phyloP scores from a whole-genome alignment of 2,888 invertebrate species.

The Apomyelois bistriatella region DNA sequence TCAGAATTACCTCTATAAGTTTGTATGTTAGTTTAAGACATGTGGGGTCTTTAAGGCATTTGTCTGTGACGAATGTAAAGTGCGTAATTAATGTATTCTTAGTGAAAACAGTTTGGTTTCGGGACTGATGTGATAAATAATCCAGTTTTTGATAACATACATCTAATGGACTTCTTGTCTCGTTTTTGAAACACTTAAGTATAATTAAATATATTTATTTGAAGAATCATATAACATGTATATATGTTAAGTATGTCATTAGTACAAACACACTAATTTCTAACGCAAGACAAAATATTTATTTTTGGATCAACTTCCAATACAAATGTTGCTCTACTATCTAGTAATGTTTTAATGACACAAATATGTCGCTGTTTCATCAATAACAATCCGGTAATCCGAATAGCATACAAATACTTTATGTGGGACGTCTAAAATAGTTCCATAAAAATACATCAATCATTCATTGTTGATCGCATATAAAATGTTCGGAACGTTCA shows the following conservation, averaged over 20 bases:
- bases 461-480: conserved; percentile 12
- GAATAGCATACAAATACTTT: conserved; percentile 1
- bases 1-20: conserved; percentile 5
- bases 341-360: not conserved
- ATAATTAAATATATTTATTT: no score
- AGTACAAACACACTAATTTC: no score
- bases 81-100: not conserved
- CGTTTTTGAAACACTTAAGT: no score
- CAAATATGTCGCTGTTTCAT: not conserved
- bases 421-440: conserved; percentile 9
- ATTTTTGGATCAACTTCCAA: no score
- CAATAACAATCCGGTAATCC: conserved; percentile 4
- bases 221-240: no score
- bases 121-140: no score
- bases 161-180: no score
- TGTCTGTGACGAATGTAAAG: no score
- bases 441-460: conserved; percentile 11
- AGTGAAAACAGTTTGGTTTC: not conserved
- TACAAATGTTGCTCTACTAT: not conserved
- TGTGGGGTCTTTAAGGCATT: not conserved
- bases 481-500: conserved; percentile 2
- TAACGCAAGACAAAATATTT: no score
- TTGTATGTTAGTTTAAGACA: not conserved
- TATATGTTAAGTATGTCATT: no score
- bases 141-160: no score